A percentile compares a stretch with the other conserved stretches of the same genome.
Conservation (phyloP, 1,140 invertebrate genomes). For the Drosophila tropicalis region DNA sequence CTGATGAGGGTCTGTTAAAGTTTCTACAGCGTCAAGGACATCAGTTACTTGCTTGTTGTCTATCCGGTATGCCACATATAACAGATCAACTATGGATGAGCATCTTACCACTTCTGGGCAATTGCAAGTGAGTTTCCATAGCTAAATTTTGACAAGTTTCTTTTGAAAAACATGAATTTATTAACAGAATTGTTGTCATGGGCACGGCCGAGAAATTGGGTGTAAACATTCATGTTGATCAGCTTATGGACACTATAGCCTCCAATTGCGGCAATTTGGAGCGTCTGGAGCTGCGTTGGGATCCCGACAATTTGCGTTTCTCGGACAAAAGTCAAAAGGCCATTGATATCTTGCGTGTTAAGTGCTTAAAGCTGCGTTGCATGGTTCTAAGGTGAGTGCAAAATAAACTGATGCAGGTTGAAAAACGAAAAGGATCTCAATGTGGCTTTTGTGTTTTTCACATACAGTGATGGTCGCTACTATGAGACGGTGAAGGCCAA, state of each 20-base stretch:
- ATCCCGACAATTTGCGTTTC: constrained; percentile 98
- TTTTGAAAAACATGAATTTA: not conserved
- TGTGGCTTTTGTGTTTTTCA: not conserved
- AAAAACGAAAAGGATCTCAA: not conserved
- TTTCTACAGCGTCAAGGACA: constrained; percentile 95
- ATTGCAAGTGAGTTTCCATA: constrained; percentile 89
- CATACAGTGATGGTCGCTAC: constrained; percentile 96
- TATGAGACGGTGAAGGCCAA: constrained; percentile 99
- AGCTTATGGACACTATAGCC: constrained; percentile 98
- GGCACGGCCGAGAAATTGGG: constrained; percentile 98
- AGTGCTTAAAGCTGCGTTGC: constrained; percentile 93
- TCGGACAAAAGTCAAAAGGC: constrained; percentile 99
- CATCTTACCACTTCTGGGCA: constrained; percentile 93
- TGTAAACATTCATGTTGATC: constrained; percentile 97
- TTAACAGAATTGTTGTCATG: constrained; percentile 96
- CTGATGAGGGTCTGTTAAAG: constrained; percentile 95
- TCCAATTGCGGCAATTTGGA: constrained; percentile 95
- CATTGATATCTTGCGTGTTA: constrained; percentile 94
- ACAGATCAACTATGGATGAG: constrained; percentile 98
- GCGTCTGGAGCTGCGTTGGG: constrained; percentile 97
- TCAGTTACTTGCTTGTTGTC: constrained; percentile 92
- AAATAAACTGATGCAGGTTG: not conserved
- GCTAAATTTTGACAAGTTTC: too few species aligned
- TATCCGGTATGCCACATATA: constrained; percentile 98
- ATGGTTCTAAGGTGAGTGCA: constrained; percentile 90